Evolutionary conservation across 2,113 vertebrate species (phyloP), one percentile per base, ranked within the genome.

Genomic region (Oriolus oriolus): DNA sequence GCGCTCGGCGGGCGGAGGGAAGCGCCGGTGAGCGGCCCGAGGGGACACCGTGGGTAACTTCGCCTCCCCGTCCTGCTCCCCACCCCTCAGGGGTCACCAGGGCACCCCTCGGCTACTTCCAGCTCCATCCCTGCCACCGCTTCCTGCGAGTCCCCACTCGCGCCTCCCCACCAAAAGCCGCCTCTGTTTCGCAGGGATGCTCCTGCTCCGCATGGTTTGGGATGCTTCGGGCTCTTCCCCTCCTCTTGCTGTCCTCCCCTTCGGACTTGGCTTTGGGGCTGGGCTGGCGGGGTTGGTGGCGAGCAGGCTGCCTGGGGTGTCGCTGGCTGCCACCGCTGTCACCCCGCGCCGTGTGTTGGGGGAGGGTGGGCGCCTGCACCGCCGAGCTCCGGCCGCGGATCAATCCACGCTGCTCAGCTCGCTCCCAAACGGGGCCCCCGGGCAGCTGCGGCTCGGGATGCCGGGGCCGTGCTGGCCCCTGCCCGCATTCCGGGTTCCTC

Each of bases 311-410:
- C 12, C 0, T 8, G 28, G 60, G 37, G 4, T 5, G 13, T 8
- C 30, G 63, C 39, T 69, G 84, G 16, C 71, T 76, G 83, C 66
- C 70, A 6, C 60, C 30, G 0, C 41, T 27, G 69, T 53, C 78
- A 9, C 30, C 16, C 30, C 1, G 19, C 0, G 9, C 35, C 1
- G 4, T 7, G 78, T 6, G 35, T 21, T 4, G 0, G 21, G 41
- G 65, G 47, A 35, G 11, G 23, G 35, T 0, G 7, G 11, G 13
- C 1, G 0, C 21, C 45, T 13, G 89, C 20, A 0, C 0, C 31
- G 26, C 53, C 3, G 4, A 7, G 49, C 64, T 56, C 9, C 3
- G 44, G 57, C 74, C 6, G 6, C 0, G 20, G 1, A 1, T 21
- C 27, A 2, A 24, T 2, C 24, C 20, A 0, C 1, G 1, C 5